phyloP scores from a whole-genome alignment of 2,797 vertebrate species.

The Syngnathus rostellatus region DNA sequence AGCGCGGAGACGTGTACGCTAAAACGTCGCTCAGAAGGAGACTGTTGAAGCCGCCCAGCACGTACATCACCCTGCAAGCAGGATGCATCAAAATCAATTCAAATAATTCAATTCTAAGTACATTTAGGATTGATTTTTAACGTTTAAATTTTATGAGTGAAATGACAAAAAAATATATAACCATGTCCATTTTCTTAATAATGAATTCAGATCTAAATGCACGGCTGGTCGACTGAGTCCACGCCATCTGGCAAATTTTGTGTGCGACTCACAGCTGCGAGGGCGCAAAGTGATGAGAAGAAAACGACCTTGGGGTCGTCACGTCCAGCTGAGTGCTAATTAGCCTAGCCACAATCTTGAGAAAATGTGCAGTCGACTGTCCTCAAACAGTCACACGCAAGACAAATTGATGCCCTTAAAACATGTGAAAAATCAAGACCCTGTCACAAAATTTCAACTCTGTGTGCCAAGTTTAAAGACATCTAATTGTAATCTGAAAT shows the following conservation, averaged over 20 bases:
- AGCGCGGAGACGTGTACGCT: conserved; percentile 77
- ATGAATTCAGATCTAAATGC: not conserved
- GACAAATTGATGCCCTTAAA: not conserved
- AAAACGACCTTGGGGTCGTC: conserved; percentile 1
- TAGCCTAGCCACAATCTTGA: not conserved
- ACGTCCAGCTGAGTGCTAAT: not conserved
- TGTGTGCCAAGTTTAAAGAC: not conserved
- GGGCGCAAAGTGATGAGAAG: not conserved
- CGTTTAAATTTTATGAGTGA: too few species aligned
- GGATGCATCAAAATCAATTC: not conserved
- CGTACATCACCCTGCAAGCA: conserved; percentile 79
- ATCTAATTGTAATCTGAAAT: too few species aligned
- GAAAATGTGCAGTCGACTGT: not conserved
- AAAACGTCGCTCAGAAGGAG: conserved; percentile 88
- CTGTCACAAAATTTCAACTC: not conserved
- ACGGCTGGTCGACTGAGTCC: not conserved
- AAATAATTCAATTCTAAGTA: too few species aligned
- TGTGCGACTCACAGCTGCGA: not conserved
- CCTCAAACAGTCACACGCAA: not conserved
- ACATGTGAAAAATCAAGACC: not conserved
- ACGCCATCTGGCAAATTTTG: conserved; percentile 2
- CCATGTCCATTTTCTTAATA: not conserved
- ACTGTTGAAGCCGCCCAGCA: conserved; percentile 97
- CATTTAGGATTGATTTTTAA: too few species aligned
- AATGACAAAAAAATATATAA: too few species aligned